phyloP scores from a whole-genome alignment of 2,113 vertebrate genomes.

The Myotis brandtii region DNA sequence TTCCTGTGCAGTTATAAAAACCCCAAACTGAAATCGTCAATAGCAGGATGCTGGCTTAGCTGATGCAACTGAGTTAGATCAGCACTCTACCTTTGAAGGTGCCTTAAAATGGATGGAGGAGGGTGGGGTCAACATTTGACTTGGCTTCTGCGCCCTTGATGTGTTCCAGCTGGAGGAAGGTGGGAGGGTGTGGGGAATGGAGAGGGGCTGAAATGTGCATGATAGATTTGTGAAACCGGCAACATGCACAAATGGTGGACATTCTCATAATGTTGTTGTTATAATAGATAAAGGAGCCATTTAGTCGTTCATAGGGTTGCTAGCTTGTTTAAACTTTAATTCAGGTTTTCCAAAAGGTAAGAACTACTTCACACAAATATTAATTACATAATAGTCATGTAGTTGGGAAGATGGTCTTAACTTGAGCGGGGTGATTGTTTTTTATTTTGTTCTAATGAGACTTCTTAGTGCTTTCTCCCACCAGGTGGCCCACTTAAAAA shows the following conservation, averaged over 20 bases:
- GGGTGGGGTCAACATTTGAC: constrained; percentile 87
- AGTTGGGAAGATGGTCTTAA: background rate
- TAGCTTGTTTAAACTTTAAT: constrained; percentile 58
- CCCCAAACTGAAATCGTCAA: constrained; percentile 82
- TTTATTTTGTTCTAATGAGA: background rate
- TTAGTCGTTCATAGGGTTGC: constrained; percentile 48
- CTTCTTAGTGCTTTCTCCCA: constrained; percentile 16
- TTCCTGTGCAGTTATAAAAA: constrained; percentile 85
- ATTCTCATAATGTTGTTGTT: constrained; percentile 68
- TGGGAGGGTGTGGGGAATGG: constrained; percentile 78
- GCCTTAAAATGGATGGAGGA: constrained; percentile 87
- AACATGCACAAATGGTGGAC: constrained; percentile 65
- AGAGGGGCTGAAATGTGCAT: constrained; percentile 74
- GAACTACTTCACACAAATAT: constrained; percentile 56
- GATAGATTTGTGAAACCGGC: constrained; percentile 76
- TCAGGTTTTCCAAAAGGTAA: constrained; percentile 61
- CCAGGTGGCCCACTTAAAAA: constrained; percentile 74
- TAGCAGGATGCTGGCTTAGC: constrained; percentile 84
- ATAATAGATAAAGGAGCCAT: constrained; percentile 69
- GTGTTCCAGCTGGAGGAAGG: constrained; percentile 86
- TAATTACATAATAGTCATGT: background rate
- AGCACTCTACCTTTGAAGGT: constrained; percentile 86
- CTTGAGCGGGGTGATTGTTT: constrained; percentile 29
- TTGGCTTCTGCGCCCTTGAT: constrained; percentile 87
- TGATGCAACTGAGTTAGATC: constrained; percentile 82